phyloP scores from a whole-genome alignment of 2,888 invertebrate species.

The Exephanes ischioxanthus region DNA sequence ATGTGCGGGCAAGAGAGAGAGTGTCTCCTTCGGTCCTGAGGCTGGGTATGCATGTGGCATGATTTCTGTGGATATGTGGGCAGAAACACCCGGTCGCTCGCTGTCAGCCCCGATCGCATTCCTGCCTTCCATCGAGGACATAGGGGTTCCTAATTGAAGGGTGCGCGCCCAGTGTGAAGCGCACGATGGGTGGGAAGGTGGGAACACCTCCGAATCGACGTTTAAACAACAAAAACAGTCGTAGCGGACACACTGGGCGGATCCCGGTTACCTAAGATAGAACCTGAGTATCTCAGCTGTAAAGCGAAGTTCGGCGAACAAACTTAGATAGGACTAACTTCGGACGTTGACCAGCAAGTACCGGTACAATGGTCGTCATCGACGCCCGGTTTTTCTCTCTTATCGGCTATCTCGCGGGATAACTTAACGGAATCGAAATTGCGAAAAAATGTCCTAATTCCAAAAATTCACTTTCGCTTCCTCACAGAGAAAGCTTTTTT shows the following conservation, averaged over 20 bases:
- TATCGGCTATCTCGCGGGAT: too few species aligned
- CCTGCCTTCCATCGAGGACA: slow-evolving; percentile 42
- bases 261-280: background rate
- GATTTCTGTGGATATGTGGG: slow-evolving; percentile 65
- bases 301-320: too few species aligned
- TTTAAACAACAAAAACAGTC: slow-evolving; percentile 18
- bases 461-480: too few species aligned
- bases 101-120: slow-evolving; percentile 52
- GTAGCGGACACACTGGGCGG: background rate
- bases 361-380: too few species aligned
- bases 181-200: slow-evolving; percentile 4
- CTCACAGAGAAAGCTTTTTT: too few species aligned
- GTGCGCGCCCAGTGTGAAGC: slow-evolving; percentile 30
- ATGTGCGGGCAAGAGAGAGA: slow-evolving; percentile 77
- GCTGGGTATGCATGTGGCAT: slow-evolving; percentile 74
- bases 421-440: too few species aligned
- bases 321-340: too few species aligned
- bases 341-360: too few species aligned
- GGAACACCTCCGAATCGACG: slow-evolving; percentile 18
- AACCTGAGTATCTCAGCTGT: background rate
- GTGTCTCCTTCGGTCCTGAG: slow-evolving; percentile 71
- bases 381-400: too few species aligned
- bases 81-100: slow-evolving; percentile 30
- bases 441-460: too few species aligned
- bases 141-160: slow-evolving; percentile 75